A percentile compares a stretch with the other conserved stretches of the same genome.
Conservation (phyloP, 2,888 invertebrate genomes). For the Oscheius sp. region DNA sequence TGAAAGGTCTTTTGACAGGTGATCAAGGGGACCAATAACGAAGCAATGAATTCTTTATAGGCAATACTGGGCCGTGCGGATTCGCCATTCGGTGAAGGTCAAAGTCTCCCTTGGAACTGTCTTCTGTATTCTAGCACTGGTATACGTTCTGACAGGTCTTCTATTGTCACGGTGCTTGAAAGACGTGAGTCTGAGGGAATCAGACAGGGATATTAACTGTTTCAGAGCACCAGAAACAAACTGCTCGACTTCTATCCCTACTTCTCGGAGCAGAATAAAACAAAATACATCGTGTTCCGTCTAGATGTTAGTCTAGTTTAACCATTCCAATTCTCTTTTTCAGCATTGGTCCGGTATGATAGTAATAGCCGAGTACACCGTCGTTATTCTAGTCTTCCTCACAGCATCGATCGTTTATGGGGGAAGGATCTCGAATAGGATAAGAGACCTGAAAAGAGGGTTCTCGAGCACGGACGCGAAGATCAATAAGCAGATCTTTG, state of each 20-base stretch:
- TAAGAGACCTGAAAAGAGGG: conserved; percentile 13
- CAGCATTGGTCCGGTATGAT: neutral
- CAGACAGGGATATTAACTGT: neutral
- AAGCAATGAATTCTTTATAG: neutral
- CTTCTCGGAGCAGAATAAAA: no score
- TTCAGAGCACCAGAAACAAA: neutral
- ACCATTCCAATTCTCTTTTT: neutral
- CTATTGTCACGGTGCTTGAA: neutral
- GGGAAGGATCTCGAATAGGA: neutral
- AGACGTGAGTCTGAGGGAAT: neutral
- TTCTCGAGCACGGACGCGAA: conserved; percentile 13
- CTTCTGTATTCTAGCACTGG: neutral
- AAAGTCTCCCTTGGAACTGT: neutral
- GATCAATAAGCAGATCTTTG: conserved; percentile 19
- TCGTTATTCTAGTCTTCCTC: neutral
- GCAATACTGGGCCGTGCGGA: conserved; percentile 1
- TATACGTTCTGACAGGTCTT: neutral
- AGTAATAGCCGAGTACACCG: neutral
- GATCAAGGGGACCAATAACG: neutral
- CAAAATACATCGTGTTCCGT: neutral
- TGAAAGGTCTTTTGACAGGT: neutral
- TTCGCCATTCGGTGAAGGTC: neutral
- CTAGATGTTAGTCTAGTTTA: neutral
- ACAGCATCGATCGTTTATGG: neutral
- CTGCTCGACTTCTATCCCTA: no score